phyloP scores from a whole-genome alignment of 1,140 invertebrate species.

The Thaumatotibia leucotreta region DNA sequence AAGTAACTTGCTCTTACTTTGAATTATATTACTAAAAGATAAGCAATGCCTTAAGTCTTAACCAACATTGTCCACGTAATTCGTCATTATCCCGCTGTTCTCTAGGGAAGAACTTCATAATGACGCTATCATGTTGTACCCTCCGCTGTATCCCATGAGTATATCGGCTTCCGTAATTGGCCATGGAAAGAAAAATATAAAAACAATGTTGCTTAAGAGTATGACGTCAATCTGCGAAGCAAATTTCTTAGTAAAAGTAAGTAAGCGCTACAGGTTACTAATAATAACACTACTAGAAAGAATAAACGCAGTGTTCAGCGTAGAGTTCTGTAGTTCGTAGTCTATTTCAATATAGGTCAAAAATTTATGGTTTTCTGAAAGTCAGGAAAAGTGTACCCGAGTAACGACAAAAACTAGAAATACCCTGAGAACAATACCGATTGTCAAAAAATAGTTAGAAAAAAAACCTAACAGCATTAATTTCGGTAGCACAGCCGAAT shows the following conservation, averaged over 20 bases:
- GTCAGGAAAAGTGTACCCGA: no score
- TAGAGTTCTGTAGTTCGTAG: no score
- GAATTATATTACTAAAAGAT: background rate
- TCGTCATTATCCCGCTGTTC: background rate
- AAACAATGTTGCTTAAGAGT: background rate
- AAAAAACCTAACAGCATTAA: no score
- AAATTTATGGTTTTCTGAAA: no score
- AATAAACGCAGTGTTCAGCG: no score
- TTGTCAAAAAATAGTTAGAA: no score
- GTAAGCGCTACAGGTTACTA: background rate
- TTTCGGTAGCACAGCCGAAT: no score
- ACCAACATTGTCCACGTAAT: background rate
- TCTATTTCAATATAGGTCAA: no score
- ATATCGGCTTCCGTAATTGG: constrained; percentile 5
- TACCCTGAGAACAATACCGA: no score
- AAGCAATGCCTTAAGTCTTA: background rate
- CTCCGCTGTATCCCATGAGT: background rate
- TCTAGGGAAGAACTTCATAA: background rate
- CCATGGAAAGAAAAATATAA: constrained; percentile 22
- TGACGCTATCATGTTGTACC: background rate
- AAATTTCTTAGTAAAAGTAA: background rate
- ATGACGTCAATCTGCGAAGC: background rate
- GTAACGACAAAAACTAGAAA: no score
- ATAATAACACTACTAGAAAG: no score
- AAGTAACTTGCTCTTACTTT: background rate